Evolutionary conservation across 2,888 invertebrate genomes (phyloP), one percentile per base, ranked within the genome.

Genomic region (Eumerus sabulonum): DNA sequence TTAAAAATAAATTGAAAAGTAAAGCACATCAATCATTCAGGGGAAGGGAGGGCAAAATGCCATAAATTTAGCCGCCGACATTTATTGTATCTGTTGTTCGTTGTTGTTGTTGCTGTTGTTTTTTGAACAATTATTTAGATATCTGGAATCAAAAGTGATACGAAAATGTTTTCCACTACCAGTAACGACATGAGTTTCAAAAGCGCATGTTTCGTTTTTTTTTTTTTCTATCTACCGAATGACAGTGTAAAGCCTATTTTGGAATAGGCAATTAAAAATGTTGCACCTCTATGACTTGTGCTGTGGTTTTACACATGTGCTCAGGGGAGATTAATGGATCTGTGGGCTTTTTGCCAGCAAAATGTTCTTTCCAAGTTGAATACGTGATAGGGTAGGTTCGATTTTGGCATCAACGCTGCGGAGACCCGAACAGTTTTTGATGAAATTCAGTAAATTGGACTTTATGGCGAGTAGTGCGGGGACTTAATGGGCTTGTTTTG

Each of bases 171-270:
- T 27, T 27, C 7, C 27, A 27, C 7, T 27, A 47, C 73, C 73
- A 54, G 44, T 63, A 57, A 68, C 63, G 53, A 77, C 72, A 73
- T 77, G 53, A 77, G 53, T 73, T n/a, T 9, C n/a, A 44, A 9
- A 27, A 12, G 19, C 12, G 11, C 4, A 11, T 5, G 44, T 56
- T 48, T 38, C 36, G 35, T 44, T 45, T 50, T 74, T 50, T 35
- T 62, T 56, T n/a, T 48, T 62, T 42, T 66, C 66, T 14, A 50
- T 40, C 27, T 63, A 13, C 72, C 36, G 27, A 62, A 45, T 63
- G 72, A 51, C 62, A 77, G 63, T 47, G 38, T 60, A 74, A 44
- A 36, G 42, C 12, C 40, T 38, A 51, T 51, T 63, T 53, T 18
- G 35, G 47, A 57, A 48, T 16, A 50, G 72, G 63, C 77, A 77